phyloP scores from a whole-genome alignment of 2,797 vertebrate genomes.

The Pachyuromys duprasi region DNA sequence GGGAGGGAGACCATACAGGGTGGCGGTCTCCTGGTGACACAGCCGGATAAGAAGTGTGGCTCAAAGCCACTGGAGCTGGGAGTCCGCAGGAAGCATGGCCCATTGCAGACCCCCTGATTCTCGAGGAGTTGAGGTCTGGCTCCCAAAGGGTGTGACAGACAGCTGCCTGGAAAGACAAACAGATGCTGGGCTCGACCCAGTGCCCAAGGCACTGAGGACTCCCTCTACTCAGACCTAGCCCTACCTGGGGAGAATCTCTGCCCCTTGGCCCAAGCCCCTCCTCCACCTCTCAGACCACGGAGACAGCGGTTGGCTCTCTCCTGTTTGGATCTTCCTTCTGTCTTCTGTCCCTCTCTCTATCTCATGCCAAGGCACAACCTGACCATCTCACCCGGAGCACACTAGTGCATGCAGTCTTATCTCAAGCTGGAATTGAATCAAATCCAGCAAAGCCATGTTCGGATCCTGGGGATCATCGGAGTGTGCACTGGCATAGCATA shows the following conservation, averaged over 20 bases:
- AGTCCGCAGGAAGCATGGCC: background rate
- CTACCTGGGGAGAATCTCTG: background rate
- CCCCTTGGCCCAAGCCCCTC: background rate
- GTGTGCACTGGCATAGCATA: background rate
- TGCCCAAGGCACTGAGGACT: too few species aligned
- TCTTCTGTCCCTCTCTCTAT: background rate
- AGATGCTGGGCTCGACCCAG: background rate
- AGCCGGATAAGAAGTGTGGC: background rate
- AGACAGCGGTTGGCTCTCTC: background rate
- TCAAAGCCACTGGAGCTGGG: background rate
- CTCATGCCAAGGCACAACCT: background rate
- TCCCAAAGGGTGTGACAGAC: background rate
- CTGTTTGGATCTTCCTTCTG: background rate
- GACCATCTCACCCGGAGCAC: background rate
- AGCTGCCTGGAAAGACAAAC: background rate
- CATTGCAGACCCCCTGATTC: background rate
- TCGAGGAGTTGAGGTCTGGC: background rate
- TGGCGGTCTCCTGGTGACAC: background rate
- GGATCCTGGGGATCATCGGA: constrained; percentile 33
- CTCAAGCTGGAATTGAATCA: constrained; percentile 9
- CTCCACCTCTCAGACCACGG: background rate
- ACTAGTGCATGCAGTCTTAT: background rate
- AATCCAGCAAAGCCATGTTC: constrained; percentile 26
- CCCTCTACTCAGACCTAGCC: background rate
- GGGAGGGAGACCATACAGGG: background rate